phyloP scores from a whole-genome alignment of 2,797 vertebrate species.

The Hylomyscus alleni region DNA sequence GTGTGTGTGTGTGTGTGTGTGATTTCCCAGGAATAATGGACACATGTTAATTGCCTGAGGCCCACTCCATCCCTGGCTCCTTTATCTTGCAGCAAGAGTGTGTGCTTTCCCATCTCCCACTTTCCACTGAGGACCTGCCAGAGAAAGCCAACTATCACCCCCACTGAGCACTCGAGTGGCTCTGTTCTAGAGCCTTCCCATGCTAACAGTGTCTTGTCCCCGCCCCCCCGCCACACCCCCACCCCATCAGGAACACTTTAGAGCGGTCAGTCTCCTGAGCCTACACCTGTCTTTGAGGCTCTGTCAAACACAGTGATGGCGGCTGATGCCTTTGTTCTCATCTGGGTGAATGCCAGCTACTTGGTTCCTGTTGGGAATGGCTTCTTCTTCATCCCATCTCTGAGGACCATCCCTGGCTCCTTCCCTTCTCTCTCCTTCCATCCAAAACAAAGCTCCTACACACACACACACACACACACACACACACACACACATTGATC shows the following conservation, averaged over 20 bases:
- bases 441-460: neutral
- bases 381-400: neutral
- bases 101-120: neutral
- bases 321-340: neutral
- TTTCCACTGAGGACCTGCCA: neutral
- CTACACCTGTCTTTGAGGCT: neutral
- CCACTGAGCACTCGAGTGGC: neutral
- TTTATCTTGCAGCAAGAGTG: neutral
- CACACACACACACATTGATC: neutral
- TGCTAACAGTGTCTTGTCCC: no score
- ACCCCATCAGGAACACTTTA: no score
- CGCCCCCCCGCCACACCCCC: no score
- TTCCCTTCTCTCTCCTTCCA: no score
- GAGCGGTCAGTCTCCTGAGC: neutral
- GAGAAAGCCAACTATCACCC: neutral
- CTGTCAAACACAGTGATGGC: neutral
- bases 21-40: neutral
- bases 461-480: neutral
- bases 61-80: neutral
- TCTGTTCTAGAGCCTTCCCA: neutral
- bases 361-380: neutral
- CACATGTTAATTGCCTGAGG: neutral
- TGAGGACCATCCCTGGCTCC: neutral
- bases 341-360: neutral
- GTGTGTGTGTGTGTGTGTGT: neutral